Percentiles rank a stretch among this genome's conserved stretches.
These are phyloP conservation scores for Clarias macrocephalus DNA, from an alignment of 2,113 vertebrate species.

Conservation along the genomic window DNA sequence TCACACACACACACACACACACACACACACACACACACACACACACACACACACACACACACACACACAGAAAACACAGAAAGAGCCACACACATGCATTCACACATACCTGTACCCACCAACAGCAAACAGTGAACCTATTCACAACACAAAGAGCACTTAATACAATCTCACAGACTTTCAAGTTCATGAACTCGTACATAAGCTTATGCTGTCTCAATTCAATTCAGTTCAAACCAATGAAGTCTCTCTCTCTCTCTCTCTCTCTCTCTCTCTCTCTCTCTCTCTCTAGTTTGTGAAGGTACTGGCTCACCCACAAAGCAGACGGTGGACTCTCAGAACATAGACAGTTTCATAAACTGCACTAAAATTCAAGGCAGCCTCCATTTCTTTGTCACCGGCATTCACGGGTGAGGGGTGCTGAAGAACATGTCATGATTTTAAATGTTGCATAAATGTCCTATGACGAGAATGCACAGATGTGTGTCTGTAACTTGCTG, in stretches of 20 bases:
- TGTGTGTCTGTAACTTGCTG: background rate
- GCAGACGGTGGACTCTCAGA: constrained; percentile 84
- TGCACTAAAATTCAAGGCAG: constrained; percentile 93
- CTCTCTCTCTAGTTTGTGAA: constrained; percentile 73
- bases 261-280: background rate
- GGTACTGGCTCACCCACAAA: constrained; percentile 76
- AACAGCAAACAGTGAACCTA: constrained; percentile 23
- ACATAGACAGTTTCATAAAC: constrained; percentile 90
- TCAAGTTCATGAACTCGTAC: constrained; percentile 12
- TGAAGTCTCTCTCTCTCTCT: background rate
- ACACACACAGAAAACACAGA: background rate
- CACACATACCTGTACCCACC: constrained; percentile 12
- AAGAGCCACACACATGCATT: background rate
- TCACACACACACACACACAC: background rate
- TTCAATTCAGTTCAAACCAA: no score
- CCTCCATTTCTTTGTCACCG: constrained; percentile 87
- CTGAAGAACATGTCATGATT: background rate
- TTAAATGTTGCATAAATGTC: background rate
- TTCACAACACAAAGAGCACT: background rate
- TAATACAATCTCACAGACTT: constrained; percentile 16
- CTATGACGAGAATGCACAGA: background rate
- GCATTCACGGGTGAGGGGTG: constrained; percentile 83
- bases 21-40: background rate
- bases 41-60: background rate
- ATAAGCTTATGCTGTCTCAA: background rate